Percentiles rank a stretch among this genome's conserved stretches.
These are phyloP conservation scores for Phasia obesa DNA, from an alignment of 2,888 invertebrate species.

Conservation along the genomic window DNA sequence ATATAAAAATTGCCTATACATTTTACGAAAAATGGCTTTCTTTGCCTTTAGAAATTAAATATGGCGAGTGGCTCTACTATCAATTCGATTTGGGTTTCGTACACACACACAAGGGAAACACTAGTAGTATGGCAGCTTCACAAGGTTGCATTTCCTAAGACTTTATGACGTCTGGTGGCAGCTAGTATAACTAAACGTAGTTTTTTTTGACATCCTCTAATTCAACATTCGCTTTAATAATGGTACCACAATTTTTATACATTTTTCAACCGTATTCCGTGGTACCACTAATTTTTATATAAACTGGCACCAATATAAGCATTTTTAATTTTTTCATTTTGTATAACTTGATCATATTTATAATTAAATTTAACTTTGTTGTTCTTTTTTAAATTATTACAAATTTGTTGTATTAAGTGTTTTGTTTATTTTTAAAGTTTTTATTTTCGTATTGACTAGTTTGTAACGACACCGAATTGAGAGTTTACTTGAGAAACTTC, in stretches of 20 bases:
- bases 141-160: slow-evolving; percentile 57
- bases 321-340: slow-evolving; percentile 41
- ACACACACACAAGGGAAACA: slow-evolving; percentile 51
- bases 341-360: slow-evolving; percentile 21
- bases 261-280: slow-evolving; percentile 73
- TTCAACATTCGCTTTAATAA: slow-evolving; percentile 61
- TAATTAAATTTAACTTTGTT: not conserved
- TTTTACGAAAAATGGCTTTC: slow-evolving; percentile 65
- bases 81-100: slow-evolving; percentile 58
- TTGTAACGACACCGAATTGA: slow-evolving; percentile 60
- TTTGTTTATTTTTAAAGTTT: slow-evolving; percentile 54
- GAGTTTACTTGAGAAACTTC: slow-evolving; percentile 68
- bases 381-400: slow-evolving; percentile 1
- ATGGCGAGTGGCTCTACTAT: slow-evolving; percentile 77
- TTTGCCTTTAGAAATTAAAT: slow-evolving; percentile 77
- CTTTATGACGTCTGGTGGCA: slow-evolving; percentile 39
- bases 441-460: slow-evolving; percentile 27
- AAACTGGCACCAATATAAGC: slow-evolving; percentile 27
- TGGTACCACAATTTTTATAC: slow-evolving; percentile 76
- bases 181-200: slow-evolving; percentile 48
- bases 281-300: slow-evolving; percentile 77
- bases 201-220: slow-evolving; percentile 73
- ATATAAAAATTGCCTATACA: slow-evolving; percentile 58
- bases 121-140: slow-evolving; percentile 37
- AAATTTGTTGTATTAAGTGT: slow-evolving; percentile 28